Base-by-base conservation (phyloP, 2,888 invertebrate species). In the Trachelus stipa region DNA sequence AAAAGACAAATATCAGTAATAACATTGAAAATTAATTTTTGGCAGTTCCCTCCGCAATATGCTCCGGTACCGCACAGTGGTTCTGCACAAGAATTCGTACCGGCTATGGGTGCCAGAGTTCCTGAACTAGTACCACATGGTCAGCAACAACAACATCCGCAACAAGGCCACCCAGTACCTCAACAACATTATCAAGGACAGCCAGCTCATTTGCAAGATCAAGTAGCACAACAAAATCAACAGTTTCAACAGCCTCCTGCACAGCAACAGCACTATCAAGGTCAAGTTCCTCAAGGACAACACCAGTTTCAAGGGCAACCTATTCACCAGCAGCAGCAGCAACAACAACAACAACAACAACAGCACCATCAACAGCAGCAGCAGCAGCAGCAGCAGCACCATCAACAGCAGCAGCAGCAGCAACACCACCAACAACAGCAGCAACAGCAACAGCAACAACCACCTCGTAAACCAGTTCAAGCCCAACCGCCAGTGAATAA, bases 241-340 rank as follows among this genome's bases (percentile, higher is more conserved):
- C 88, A 86, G 4, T 87, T 86, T 78, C 77, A 79, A 35, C 71
- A 78, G 73, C 78, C 77, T 15, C 85, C 83, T 79, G 81, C 79
- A 9, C 83, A 79, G 71, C 85, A 84, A 35, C 83, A 81, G 11
- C 79, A 77, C 12, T 77, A 35, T 37, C 78, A 80, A 37, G 76
- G 68, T 35, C 83, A 79, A 34, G 84, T 56, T 15, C 74, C 76
- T 12, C 79, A 77, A 35, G 85, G 84, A 35, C 79, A 80, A 23
- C 71, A 77, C 68, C 80, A 75, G 30, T 69, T 68, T 12, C 77
- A 74, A 56, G 68, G 79, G 12, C 74, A 82, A 73, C 84, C 84
- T 69, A 85, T 86, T 73, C 88, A 87, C 71, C 88, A 86, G 69
- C 84, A 83, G 11, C 84, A 82, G 9, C 83, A 85, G 6, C 85